A percentile compares a stretch with the other conserved stretches of the same genome.
phyloP scores from a whole-genome alignment of 2,888 invertebrate genomes.

The Iphiclides podalirius region DNA sequence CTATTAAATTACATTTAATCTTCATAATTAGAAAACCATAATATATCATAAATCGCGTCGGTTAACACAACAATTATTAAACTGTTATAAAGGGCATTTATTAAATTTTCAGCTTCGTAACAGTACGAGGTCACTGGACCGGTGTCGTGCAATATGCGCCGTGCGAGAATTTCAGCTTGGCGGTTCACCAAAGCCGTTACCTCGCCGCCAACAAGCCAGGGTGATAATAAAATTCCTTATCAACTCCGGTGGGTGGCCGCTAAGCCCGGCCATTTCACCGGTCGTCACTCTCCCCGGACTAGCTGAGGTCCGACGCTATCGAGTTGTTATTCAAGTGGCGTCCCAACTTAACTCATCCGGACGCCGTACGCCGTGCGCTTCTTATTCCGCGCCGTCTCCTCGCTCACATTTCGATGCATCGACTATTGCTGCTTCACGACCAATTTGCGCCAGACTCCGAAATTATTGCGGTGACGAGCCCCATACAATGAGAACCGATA shows the following conservation, averaged over 20 bases:
- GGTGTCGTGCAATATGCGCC: neutral
- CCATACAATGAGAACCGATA: neutral
- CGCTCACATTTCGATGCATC: conserved; percentile 40
- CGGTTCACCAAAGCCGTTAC: neutral
- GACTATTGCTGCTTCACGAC: conserved; percentile 47
- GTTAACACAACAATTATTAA: too few relatives aligned
- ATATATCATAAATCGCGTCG: too few relatives aligned
- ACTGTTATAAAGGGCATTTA: too few relatives aligned
- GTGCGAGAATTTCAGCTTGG: neutral
- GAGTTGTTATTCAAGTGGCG: conserved; percentile 59
- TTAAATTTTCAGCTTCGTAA: too few relatives aligned
- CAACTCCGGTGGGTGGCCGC: conserved; percentile 17
- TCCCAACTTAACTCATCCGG: conserved; percentile 52
- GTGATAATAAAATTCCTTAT: conserved; percentile 20
- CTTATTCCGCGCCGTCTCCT: conserved; percentile 49
- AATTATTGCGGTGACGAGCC: conserved; percentile 37
- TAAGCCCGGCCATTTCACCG: conserved; percentile 11
- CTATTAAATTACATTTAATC: too few relatives aligned
- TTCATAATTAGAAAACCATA: too few relatives aligned
- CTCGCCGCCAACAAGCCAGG: conserved; percentile 18
- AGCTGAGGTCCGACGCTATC: neutral
- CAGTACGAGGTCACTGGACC: too few relatives aligned
- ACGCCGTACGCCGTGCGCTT: conserved; percentile 55
- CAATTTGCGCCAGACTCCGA: conserved; percentile 47
- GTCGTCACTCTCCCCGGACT: neutral